A percentile compares a stretch with the other conserved stretches of the same genome.
Conservation (phyloP, 2,888 invertebrate species). For the Anarsia innoxiella region DNA sequence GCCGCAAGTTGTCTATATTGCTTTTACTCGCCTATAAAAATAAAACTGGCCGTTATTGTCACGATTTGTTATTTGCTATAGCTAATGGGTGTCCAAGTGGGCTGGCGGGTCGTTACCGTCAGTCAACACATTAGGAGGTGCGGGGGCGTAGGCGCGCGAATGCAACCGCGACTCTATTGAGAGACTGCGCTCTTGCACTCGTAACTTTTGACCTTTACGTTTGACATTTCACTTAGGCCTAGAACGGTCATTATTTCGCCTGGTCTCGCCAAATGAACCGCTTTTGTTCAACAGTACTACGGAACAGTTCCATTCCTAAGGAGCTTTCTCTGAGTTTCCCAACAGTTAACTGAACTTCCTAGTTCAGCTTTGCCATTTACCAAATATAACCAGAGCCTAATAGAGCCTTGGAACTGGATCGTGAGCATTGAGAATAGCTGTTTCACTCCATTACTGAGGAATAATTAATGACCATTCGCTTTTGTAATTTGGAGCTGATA, state of each 20-base stretch:
- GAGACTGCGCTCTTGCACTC: constrained; percentile 36
- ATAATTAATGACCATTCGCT: constrained; percentile 37
- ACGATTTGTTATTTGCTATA: constrained; percentile 3
- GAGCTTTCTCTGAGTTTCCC: constrained; percentile 58
- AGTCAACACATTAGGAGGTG: constrained; percentile 5
- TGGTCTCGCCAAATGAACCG: constrained; percentile 60
- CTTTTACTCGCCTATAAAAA: too few relatives aligned
- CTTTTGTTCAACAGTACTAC: constrained; percentile 63
- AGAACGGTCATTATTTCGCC: constrained; percentile 59
- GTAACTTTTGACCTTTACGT: constrained; percentile 66
- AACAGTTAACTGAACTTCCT: too few relatives aligned
- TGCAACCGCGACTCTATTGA: constrained; percentile 21
- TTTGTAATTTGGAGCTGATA: constrained; percentile 5
- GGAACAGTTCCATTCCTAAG: constrained; percentile 51
- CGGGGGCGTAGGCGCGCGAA: constrained; percentile 8
- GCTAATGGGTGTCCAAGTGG: constrained; percentile 7
- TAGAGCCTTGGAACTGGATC: constrained; percentile 44
- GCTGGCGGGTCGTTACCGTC: constrained; percentile 4
- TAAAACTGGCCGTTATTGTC: constrained; percentile 6
- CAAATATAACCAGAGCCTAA: constrained; percentile 48
- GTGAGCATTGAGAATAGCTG: constrained; percentile 39
- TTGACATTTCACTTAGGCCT: constrained; percentile 59
- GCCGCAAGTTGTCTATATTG: too few relatives aligned
- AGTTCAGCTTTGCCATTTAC: constrained; percentile 53
- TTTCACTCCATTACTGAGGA: constrained; percentile 35